A percentile compares a stretch with the other conserved stretches of the same genome.
These are phyloP conservation scores for Microtus pennsylvanicus DNA, from an alignment of 2,113 vertebrate species.

Conservation along the genomic window DNA sequence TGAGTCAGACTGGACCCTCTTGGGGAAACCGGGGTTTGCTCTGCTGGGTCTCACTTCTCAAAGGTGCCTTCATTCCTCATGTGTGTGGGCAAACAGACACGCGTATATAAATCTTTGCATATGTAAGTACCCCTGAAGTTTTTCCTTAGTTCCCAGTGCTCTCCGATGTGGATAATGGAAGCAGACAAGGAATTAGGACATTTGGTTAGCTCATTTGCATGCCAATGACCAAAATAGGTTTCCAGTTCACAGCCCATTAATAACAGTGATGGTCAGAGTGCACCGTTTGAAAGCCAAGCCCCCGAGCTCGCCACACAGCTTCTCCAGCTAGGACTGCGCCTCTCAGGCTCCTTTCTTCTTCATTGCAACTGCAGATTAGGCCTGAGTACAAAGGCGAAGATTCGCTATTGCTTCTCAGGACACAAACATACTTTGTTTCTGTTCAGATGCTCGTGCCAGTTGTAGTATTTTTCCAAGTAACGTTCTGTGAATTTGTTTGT, in stretches of 20 bases:
- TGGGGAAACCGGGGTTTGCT: neutral
- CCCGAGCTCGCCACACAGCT: neutral
- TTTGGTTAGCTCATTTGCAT: conserved; percentile 63
- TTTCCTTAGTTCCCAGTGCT: conserved; percentile 51
- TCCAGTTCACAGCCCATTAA: conserved; percentile 74
- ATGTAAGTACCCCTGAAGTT: neutral
- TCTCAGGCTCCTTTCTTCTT: neutral
- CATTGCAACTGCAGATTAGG: conserved; percentile 5
- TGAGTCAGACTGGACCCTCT: conserved; percentile 64
- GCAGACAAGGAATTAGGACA: conserved; percentile 57
- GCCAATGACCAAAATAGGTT: conserved; percentile 58
- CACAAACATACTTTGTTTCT: conserved; percentile 21
- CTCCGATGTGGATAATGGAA: conserved; percentile 39
- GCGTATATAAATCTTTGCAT: neutral
- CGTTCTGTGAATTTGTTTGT: neutral
- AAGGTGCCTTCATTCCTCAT: neutral
- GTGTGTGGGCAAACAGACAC: neutral
- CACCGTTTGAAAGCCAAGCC: conserved; percentile 9
- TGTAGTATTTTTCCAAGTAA: neutral
- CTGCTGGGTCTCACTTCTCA: neutral
- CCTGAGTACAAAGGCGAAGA: neutral
- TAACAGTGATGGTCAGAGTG: neutral
- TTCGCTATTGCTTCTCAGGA: neutral
- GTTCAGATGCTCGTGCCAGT: neutral
- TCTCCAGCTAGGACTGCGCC: neutral